Evolutionary conservation across 30 jellyfish, hydroid and myxozoan species (phyloP), one percentile per base, ranked within the genome.

Genomic region (Catostylus mosaicus): DNA sequence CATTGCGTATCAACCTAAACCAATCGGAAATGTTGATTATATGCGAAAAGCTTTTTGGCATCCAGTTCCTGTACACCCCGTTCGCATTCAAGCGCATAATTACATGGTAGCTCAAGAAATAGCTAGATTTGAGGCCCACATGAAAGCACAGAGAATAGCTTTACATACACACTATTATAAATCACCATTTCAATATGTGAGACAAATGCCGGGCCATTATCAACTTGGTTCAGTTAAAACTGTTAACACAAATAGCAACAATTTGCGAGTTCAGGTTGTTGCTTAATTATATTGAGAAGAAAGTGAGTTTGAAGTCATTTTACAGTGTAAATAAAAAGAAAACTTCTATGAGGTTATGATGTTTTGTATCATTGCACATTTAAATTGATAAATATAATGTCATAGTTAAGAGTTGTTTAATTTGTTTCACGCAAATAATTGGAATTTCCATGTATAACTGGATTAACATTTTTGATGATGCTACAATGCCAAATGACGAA

Each of bases 101-200:
- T 94, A 88, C 82, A 62, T 94, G 54, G 59, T 94, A 20, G 96
- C 96, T 30, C 99, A 94, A 67, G 99, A 94, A 72, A 74, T 94
- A 12, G 98, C 96, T 26, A 66, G 95, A 43, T 94, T 78, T 71
- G 99, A 94, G 65, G 96, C 96, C n/a, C 96, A 85, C 89, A 33
- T 81, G 84, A 73, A 81, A 69, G 91, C 97, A 11, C 86, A 89
- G 62, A 51, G 99, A 19, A 84, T 94, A 24, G 99, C 99, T 0
- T 51, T 94, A 60, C 99, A 94, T 23, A 76, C 99, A n/a, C 99
- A 94, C 52, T 89, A 88, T 54, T 77, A 73, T 76, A 75, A 85
- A 45, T 59, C 95, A 4, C 84, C 95, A 7, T 62, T 70, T 46
- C 87, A 85, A 20, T 82, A 85, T 19, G 83, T 81, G 30, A 81